phyloP scores from a whole-genome alignment of 2,797 vertebrate species.

The Hafferia zeledoni region DNA sequence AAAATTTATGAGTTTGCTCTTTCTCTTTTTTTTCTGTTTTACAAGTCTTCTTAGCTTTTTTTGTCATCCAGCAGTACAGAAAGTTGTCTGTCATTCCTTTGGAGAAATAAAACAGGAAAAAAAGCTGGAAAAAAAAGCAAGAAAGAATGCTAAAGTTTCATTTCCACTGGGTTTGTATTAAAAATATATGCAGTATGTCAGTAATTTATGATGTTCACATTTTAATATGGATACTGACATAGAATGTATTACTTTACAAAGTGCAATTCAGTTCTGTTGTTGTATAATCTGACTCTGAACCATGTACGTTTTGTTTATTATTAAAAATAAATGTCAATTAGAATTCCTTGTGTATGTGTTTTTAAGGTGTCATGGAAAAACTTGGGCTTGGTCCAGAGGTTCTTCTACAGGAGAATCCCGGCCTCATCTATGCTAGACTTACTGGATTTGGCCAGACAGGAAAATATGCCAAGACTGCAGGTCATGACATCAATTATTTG shows the following conservation, averaged over 20 bases:
- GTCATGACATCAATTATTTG: conserved; percentile 96
- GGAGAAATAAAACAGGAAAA: background rate
- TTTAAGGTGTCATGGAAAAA: conserved; percentile 93
- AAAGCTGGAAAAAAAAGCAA: background rate
- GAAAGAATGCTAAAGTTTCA: background rate
- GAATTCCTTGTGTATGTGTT: background rate
- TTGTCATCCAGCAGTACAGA: background rate
- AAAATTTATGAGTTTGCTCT: background rate
- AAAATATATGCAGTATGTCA: background rate
- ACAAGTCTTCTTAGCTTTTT: background rate
- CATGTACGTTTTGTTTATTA: background rate
- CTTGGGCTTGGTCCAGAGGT: conserved; percentile 88
- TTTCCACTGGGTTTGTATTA: background rate
- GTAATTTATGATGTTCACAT: background rate
- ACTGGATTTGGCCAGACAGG: conserved; percentile 93
- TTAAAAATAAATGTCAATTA: background rate
- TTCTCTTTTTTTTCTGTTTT: background rate
- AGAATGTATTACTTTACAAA: background rate
- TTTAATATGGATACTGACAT: background rate
- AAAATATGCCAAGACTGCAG: conserved; percentile 79
- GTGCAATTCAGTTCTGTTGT: background rate
- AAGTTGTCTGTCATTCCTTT: background rate
- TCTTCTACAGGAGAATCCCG: conserved; percentile 86
- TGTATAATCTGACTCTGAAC: background rate
- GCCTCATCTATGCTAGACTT: conserved; percentile 92